A percentile compares a stretch with the other conserved stretches of the same genome.
These are phyloP conservation scores for Eolophus roseicapilla DNA, from an alignment of 2,113 vertebrate species.

Conservation along the genomic window DNA sequence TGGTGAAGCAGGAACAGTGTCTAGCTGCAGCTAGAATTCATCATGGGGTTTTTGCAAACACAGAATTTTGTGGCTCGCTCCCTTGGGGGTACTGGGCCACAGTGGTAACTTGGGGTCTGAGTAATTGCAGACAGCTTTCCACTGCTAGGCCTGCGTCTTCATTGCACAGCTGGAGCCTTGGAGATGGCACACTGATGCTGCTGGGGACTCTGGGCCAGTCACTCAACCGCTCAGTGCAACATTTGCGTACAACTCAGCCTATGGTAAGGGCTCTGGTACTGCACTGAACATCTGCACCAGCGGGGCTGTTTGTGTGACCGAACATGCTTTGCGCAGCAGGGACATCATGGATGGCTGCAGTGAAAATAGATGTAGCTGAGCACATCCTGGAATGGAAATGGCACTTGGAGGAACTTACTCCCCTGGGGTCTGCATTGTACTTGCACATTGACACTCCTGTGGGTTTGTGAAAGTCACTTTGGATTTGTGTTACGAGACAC, in stretches of 20 bases:
- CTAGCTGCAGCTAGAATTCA: neutral
- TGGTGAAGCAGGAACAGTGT: neutral
- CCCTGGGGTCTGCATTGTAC: neutral
- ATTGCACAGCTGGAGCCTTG: neutral
- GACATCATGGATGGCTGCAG: neutral
- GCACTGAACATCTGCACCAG: neutral
- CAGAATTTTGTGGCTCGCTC: neutral
- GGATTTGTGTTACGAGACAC: neutral
- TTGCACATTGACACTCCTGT: neutral
- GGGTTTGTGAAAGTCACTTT: neutral
- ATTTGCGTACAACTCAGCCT: fast-evolving
- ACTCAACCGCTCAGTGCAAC: fast-evolving
- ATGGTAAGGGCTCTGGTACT: neutral
- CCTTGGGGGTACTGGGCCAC: neutral
- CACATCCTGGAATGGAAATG: neutral
- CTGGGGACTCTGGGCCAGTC: neutral
- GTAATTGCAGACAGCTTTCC: neutral
- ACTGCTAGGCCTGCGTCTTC: neutral
- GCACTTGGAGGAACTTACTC: neutral
- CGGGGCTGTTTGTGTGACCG: neutral
- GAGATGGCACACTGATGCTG: neutral
- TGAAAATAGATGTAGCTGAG: neutral
- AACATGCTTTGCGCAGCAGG: fast-evolving
- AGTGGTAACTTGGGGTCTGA: neutral
- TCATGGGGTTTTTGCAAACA: fast-evolving